phyloP scores from a whole-genome alignment of 2,113 vertebrate genomes.

The Oreochromis spilurus region DNA sequence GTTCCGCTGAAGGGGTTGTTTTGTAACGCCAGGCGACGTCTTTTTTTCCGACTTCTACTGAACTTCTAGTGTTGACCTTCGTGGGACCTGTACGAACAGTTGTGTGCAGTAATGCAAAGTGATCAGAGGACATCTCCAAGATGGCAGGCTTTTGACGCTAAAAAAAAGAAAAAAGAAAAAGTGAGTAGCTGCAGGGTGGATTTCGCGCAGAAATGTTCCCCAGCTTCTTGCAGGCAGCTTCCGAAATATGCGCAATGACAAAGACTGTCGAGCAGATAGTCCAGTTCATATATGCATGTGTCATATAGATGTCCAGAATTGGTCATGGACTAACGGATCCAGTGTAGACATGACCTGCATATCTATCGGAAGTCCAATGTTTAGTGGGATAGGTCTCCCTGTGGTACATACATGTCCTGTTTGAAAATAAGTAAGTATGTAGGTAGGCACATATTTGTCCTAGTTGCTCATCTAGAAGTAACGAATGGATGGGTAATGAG shows the following conservation, averaged over 20 bases:
- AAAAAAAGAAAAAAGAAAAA: neutral
- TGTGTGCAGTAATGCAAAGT: neutral
- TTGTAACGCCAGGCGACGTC: neutral
- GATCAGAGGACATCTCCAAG: neutral
- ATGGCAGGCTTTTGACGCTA: neutral
- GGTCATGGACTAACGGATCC: neutral
- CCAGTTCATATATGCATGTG: neutral
- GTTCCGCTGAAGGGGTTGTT: neutral
- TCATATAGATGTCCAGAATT: neutral
- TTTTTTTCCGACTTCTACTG: neutral
- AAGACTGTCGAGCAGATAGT: neutral
- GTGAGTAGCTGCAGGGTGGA: neutral
- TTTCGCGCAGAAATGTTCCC: accelerated
- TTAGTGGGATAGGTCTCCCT: neutral
- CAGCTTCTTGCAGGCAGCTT: neutral
- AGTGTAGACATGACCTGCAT: neutral
- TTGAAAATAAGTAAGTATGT: neutral
- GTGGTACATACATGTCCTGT: neutral
- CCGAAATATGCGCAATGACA: accelerated
- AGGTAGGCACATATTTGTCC: neutral
- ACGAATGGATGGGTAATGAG: neutral
- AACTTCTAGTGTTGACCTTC: neutral
- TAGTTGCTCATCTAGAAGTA: neutral
- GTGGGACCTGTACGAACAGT: neutral
- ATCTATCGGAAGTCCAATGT: accelerated